These are phyloP conservation scores for Xiphophorus couchianus DNA, from an alignment of 2,113 vertebrate genomes.

Conservation along the genomic window DNA sequence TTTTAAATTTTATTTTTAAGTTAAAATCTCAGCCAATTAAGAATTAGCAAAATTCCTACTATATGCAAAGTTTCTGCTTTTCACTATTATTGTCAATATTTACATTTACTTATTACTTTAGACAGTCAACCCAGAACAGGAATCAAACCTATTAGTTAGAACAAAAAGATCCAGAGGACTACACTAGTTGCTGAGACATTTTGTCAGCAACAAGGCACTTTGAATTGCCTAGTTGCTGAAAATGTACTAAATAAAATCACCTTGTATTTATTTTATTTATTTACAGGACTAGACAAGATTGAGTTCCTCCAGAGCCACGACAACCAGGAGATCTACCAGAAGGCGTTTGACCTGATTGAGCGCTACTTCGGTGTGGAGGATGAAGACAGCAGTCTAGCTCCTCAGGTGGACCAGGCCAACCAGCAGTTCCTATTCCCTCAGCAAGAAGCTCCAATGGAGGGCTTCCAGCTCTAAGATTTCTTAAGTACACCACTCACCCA, in stretches of 20 bases:
- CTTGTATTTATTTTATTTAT: background rate
- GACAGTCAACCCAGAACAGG: too few relatives aligned
- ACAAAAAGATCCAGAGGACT: too few relatives aligned
- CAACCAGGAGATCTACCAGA: conserved; percentile 99
- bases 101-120: too few relatives aligned
- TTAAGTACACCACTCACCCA: conserved; percentile 8
- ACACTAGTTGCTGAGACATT: too few relatives aligned
- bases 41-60: too few relatives aligned
- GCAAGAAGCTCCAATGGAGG: conserved; percentile 96
- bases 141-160: too few relatives aligned
- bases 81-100: too few relatives aligned
- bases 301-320: conserved; percentile 98
- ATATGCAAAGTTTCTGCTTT: background rate
- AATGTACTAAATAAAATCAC: too few relatives aligned
- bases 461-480: conserved; percentile 92
- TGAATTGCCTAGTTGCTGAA: too few relatives aligned
- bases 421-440: conserved; percentile 98
- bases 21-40: too few relatives aligned
- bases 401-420: conserved; percentile 93
- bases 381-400: conserved; percentile 87
- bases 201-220: too few relatives aligned
- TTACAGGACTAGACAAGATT: conserved; percentile 94
- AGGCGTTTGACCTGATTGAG: conserved; percentile 97
- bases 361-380: conserved; percentile 98
- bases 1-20: too few relatives aligned